Percentiles rank a stretch among this genome's conserved stretches.
Conservation (phyloP, 2,888 invertebrate genomes). For the Acanthosepion esculentum region DNA sequence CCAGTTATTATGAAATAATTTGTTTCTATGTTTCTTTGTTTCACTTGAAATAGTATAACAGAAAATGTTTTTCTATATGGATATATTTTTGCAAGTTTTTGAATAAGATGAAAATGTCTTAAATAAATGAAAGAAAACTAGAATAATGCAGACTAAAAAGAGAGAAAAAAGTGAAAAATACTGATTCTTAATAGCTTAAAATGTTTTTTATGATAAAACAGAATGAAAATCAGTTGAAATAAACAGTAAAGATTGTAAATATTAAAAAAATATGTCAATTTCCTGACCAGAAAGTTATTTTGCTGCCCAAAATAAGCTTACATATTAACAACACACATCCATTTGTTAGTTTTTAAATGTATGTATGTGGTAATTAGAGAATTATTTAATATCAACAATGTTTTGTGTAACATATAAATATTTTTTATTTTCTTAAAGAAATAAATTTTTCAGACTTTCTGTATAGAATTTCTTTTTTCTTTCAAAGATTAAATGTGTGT, state of each 20-base stretch:
- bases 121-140: neutral
- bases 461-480: neutral
- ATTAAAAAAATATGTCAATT: neutral
- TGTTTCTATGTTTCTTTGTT: neutral
- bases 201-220: neutral
- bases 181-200: too few species aligned
- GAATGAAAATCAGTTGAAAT: neutral
- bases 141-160: slow-evolving; percentile 6
- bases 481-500: neutral
- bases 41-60: neutral
- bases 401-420: slow-evolving; percentile 13
- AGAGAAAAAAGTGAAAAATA: neutral
- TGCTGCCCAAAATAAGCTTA: neutral
- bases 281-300: neutral
- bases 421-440: neutral
- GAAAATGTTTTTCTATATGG: too few species aligned
- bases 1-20: neutral
- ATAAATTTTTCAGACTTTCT: neutral
- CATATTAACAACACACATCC: neutral
- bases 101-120: neutral
- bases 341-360: neutral
- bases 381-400: neutral
- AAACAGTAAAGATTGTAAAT: neutral
- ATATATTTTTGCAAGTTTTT: too few species aligned
- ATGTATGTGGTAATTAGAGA: neutral